These are phyloP conservation scores for Nyctalus aviator DNA, from an alignment of 2,797 vertebrate genomes.

Conservation along the genomic window DNA sequence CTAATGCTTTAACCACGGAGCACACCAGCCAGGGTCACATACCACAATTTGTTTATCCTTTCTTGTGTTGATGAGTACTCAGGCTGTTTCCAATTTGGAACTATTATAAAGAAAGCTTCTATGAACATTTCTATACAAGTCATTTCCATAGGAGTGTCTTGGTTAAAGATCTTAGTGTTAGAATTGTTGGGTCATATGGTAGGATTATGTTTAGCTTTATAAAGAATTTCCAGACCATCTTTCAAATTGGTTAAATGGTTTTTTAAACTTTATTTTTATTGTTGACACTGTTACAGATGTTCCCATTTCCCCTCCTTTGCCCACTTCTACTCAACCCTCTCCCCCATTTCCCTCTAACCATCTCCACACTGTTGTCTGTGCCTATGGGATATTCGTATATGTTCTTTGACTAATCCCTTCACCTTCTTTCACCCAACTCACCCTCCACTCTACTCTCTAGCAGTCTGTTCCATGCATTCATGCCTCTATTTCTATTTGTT, in stretches of 20 bases:
- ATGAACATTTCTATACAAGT: slow-evolving; percentile 25
- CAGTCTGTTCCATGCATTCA: not conserved
- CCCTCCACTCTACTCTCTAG: not conserved
- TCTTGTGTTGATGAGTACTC: slow-evolving; percentile 1
- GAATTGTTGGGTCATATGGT: not conserved
- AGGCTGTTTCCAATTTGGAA: not conserved
- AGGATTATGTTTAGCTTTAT: slow-evolving; percentile 43
- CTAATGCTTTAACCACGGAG: no score
- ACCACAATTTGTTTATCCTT: slow-evolving; percentile 34
- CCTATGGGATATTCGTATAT: not conserved
- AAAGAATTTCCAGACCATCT: not conserved
- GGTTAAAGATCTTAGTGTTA: slow-evolving; percentile 13
- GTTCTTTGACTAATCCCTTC: not conserved
- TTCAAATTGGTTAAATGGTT: not conserved
- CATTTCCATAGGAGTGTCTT: slow-evolving; percentile 37
- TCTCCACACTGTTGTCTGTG: not conserved
- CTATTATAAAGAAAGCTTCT: slow-evolving; percentile 62
- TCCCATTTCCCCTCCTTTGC: not conserved
- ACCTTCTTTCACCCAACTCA: not conserved
- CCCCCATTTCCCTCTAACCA: not conserved
- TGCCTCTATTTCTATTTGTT: not conserved
- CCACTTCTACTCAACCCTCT: not conserved
- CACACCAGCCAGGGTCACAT: no score
- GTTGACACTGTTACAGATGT: not conserved
- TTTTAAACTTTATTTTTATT: not conserved